Percentiles rank a stretch among this genome's conserved stretches.
Evolutionary conservation across 2,888 invertebrate genomes (phyloP).

Genomic region (Phymatocera aterrima): DNA sequence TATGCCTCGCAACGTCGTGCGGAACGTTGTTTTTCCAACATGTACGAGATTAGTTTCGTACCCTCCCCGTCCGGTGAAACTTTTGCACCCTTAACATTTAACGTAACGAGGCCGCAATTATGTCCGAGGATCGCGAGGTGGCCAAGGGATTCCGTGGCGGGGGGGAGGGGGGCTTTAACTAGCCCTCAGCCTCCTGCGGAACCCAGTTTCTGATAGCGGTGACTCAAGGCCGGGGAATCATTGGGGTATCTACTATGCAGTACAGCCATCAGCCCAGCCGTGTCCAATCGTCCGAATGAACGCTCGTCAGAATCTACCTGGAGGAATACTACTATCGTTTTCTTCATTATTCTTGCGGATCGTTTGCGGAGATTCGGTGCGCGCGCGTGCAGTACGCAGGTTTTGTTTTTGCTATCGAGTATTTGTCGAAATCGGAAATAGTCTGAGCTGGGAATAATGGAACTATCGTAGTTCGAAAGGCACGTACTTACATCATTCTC

Average conservation of each 20-base stretch:
- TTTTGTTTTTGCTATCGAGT: background rate
- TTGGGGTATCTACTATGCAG: background rate
- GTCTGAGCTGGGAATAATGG: background rate
- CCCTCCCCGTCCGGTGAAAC: conserved; percentile 19
- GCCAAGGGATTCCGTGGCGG: background rate
- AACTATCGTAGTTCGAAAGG: background rate
- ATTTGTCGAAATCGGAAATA: background rate
- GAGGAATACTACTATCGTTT: too few species aligned
- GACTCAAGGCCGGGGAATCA: background rate
- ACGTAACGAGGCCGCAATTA: conserved; percentile 35
- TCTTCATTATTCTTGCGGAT: too few species aligned
- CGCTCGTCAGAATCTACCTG: background rate
- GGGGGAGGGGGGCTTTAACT: background rate
- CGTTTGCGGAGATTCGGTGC: too few species aligned
- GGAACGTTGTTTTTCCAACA: background rate
- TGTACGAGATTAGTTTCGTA: background rate
- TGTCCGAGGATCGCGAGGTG: conserved; percentile 24
- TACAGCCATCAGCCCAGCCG: background rate
- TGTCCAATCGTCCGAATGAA: background rate
- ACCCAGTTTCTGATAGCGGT: background rate
- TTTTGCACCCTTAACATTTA: conserved; percentile 28
- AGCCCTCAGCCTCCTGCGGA: background rate
- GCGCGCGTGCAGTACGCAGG: too few species aligned
- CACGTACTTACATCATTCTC: conserved; percentile 10
- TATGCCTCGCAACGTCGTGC: background rate